Base-by-base conservation (phyloP, 2,797 vertebrate species). In the Chanos chanos region DNA sequence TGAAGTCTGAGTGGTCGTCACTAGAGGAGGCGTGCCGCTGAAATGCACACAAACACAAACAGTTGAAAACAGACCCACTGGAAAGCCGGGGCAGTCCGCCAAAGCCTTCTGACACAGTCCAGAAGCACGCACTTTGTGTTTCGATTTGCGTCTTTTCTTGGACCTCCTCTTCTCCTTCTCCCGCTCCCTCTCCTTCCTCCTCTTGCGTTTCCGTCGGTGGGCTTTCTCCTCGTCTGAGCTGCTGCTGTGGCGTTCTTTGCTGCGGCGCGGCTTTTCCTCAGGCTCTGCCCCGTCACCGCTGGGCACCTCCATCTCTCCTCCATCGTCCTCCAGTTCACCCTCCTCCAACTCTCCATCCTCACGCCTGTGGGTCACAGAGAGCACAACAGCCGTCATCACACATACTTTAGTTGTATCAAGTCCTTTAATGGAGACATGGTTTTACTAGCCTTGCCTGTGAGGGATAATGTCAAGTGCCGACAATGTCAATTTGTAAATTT, bases 261-360 rank as follows among this genome's bases (percentile, higher is more conserved):
- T 92, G 19, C 83, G 85, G 2, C 39, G 84, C 4, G 78, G 68
- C 44, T 86, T 86, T 25, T 93, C 91, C 0, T 74, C 84, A 0
- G 84, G 50, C 4, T 80, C 85, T 3, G 77, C 88, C 0, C 84
- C 78, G 61, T 89, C 85, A 77, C 87, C 66, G 76, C 87, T 89
- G 77, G 74, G 45, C 22, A 81, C 81, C 39, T 81, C 86, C 7
- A 91, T 80, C 25, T 97, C 94, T 0, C 86, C 93, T 5, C 92
- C 94, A 0, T 98, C 95, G 0, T 98, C 95, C 68, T 96, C 94
- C 80, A 98, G 78, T 72, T 97, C 95, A 0, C 94, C 95, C 76
- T 96, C 94, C 57, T 97, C 94, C 89, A 97, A 78, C 64, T 98
- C 96, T 1, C 89, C 95, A 84, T 98, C 94, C 78, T 96, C 95